A percentile compares a stretch with the other conserved stretches of the same genome.
Evolutionary conservation across 2,113 vertebrate species (phyloP).

Genomic region (Dendrocopos noguchii): DNA sequence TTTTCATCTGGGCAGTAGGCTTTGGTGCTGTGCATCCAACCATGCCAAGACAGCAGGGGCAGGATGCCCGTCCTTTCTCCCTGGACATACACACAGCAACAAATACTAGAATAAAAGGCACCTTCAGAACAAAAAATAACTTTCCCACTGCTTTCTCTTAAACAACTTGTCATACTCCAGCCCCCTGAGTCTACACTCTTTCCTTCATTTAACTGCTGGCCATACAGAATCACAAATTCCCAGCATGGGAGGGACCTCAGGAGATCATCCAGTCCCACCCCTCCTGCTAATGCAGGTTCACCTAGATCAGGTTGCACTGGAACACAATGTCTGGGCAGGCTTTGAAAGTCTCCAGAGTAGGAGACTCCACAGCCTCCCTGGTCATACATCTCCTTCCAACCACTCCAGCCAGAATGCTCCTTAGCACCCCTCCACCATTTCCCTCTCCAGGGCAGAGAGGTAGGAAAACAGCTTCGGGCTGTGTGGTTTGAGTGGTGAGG

Average conservation of each 20-base stretch:
- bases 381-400: neutral
- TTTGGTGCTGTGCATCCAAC: accelerated
- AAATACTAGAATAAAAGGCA: neutral
- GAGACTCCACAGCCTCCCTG: neutral
- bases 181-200: accelerated
- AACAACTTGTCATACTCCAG: neutral
- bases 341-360: no score
- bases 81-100: accelerated
- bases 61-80: neutral
- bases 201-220: neutral
- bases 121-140: accelerated
- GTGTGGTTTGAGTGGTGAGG: neutral
- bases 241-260: no score
- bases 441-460: neutral
- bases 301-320: no score
- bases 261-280: no score
- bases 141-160: neutral
- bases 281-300: no score
- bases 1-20: neutral
- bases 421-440: neutral
- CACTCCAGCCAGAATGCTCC: accelerated
- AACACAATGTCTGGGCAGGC: no score
- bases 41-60: accelerated
- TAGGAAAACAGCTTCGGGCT: neutral
- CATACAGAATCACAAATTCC: neutral